Percentiles rank a stretch among this genome's conserved stretches.
Evolutionary conservation across 2,888 invertebrate genomes (phyloP).

Genomic region (Drosophila nigritarsus): DNA sequence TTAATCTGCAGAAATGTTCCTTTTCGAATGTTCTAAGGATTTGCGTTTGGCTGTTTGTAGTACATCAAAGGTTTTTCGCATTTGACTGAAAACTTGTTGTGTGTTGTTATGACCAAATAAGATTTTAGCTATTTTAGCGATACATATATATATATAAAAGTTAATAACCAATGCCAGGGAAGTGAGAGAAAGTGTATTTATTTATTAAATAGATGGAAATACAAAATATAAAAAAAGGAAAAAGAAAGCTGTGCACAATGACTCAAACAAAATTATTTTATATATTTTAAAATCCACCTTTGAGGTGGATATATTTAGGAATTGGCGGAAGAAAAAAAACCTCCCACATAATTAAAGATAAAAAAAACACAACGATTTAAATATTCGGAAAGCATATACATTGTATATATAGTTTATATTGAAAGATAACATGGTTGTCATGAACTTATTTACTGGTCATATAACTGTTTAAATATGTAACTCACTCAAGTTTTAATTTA

Average conservation of each 20-base stretch:
- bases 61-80: too few species aligned
- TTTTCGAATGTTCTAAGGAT: neutral
- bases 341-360: neutral
- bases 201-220: neutral
- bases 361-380: neutral
- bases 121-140: neutral
- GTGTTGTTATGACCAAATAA: too few species aligned
- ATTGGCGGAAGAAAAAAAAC: neutral
- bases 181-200: neutral
- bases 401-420: slow-evolving; percentile 26
- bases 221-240: neutral
- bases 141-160: too few species aligned
- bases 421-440: slow-evolving; percentile 20
- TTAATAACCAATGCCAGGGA: neutral
- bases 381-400: slow-evolving; percentile 3
- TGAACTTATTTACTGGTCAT: slow-evolving; percentile 13
- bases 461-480: slow-evolving; percentile 24
- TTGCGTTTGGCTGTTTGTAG: neutral
- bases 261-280: neutral
- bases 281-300: neutral
- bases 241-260: neutral
- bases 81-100: too few species aligned
- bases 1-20: too few species aligned
- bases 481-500: slow-evolving; percentile 40
- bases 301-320: neutral